Percentiles rank a stretch among this genome's conserved stretches.
Conservation (phyloP, 2,113 vertebrate genomes). For the Rhinolophus sinicus region DNA sequence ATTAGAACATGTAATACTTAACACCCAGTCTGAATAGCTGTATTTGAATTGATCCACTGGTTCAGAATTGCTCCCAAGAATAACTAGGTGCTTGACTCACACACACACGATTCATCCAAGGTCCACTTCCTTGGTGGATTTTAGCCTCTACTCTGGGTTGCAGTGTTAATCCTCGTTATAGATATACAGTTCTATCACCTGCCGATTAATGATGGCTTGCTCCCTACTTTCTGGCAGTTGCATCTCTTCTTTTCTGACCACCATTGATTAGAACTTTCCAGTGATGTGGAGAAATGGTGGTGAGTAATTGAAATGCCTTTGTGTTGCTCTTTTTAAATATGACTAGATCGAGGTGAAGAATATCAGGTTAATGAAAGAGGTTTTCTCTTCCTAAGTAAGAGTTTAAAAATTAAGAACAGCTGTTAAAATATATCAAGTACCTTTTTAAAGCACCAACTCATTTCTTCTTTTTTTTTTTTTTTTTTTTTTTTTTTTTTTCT, state of each 20-base stretch:
- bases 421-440: background rate
- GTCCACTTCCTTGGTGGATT: background rate
- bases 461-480: no score
- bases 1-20: background rate
- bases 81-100: background rate
- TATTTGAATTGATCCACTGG: background rate
- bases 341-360: background rate
- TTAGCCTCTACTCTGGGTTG: background rate
- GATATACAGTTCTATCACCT: background rate
- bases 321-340: conserved; percentile 5
- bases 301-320: background rate
- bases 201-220: background rate
- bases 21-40: background rate
- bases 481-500: no score
- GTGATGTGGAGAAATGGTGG: background rate
- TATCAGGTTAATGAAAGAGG: background rate
- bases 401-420: background rate
- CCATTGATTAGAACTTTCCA: background rate
- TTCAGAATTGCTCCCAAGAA: background rate
- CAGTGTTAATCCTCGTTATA: background rate
- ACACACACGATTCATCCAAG: background rate
- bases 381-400: background rate
- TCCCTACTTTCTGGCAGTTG: background rate
- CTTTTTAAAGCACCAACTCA: background rate
- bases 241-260: background rate